These are phyloP conservation scores for Balearica regulorum DNA, from an alignment of 2,797 vertebrate genomes.

Conservation along the genomic window DNA sequence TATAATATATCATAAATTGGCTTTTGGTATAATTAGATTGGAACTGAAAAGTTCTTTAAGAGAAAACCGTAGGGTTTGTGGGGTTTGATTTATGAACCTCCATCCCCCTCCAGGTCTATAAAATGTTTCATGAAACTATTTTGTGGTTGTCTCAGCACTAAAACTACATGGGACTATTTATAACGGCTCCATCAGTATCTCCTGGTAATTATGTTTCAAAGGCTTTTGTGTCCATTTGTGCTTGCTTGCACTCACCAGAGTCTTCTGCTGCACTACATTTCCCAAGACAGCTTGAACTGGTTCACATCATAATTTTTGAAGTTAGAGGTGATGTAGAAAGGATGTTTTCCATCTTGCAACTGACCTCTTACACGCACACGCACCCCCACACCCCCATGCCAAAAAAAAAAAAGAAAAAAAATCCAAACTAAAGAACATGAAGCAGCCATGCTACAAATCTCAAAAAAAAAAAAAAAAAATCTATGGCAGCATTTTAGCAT, in stretches of 20 bases:
- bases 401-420: background rate
- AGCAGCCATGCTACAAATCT: background rate
- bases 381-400: fast-evolving
- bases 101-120: background rate
- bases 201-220: background rate
- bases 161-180: background rate
- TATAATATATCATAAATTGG: background rate
- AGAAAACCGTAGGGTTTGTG: background rate
- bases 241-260: background rate
- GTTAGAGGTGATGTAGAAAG: background rate
- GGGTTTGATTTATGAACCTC: background rate
- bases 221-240: background rate
- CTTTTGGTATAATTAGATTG: background rate
- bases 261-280: background rate
- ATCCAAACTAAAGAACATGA: background rate
- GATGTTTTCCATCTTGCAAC: background rate
- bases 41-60: background rate
- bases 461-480: background rate
- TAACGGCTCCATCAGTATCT: background rate
- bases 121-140: background rate
- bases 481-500: background rate
- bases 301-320: background rate
- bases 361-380: background rate
- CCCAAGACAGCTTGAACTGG: background rate
- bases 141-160: background rate